Evolutionary conservation across 2,113 vertebrate genomes (phyloP), one percentile per base, ranked within the genome.

Genomic region (Manacus vitellinus): DNA sequence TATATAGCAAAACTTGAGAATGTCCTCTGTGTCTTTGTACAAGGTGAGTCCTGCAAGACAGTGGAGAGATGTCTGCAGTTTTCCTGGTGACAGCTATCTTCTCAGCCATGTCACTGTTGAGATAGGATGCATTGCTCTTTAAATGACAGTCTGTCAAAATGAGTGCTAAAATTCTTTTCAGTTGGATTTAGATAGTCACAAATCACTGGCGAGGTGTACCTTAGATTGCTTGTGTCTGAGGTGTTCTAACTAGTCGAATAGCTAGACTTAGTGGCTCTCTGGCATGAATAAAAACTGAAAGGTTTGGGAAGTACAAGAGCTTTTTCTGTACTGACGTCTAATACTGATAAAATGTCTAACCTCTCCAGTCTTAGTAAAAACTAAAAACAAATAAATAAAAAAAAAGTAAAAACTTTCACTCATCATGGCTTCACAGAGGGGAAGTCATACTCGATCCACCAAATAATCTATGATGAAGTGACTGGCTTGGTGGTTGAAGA

Each of bases 51-150:
- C 25, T 24, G 10, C 25, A 49, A 21, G 31, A 22, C 2, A 2
- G 21, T 11, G 6, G 46, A 46, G 31, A 54, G 22, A 70, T 49
- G 14, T 51, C 59, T 68, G 17, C 23, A 27, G 2, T 68, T 72
- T 82, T 49, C 37, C 65, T 62, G 56, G 2, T 55, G 62, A 72
- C 75, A n/a, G n/a, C 9, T 63, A 2, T 78, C 46, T 91, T 82
- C 66, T 88, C 47, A 49, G 66, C 6, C 66, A 31, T 0, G 0
- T 44, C 33, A 22, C 61, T 6, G 2, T 14, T 58, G 46, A 62
- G 44, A 62, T 3, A 52, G 51, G 28, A 44, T 47, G 44, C 1
- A 1, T 33, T 74, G 41, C 21, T 81, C 12, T 62, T 77, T 66
- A 67, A 70, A 62, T 67, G 56, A 49, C 43, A 94, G n/a, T 39